These are phyloP conservation scores for Cyanistes caeruleus DNA, from an alignment of 2,113 vertebrate genomes.

Conservation along the genomic window DNA sequence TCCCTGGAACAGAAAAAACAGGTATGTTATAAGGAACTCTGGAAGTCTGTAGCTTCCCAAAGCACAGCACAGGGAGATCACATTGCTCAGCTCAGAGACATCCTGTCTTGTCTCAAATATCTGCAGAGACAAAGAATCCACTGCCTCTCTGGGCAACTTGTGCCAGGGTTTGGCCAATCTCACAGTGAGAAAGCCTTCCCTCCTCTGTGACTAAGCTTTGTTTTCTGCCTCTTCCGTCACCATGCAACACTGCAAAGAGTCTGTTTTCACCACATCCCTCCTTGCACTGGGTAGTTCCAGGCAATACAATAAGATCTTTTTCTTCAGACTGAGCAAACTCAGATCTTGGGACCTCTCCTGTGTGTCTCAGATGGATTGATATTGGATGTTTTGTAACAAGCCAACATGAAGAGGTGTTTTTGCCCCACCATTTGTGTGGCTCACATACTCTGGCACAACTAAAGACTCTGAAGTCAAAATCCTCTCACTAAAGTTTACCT, in stretches of 20 bases:
- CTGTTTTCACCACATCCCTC: not conserved
- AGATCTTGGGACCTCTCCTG: rapidly evolving
- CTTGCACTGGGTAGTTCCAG: not conserved
- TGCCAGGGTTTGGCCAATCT: not conserved
- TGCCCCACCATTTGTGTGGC: too few relatives aligned
- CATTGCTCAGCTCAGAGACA: not conserved
- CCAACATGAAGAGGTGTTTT: not conserved
- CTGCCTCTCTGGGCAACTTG: not conserved
- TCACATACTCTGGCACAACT: not conserved
- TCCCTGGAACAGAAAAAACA: not conserved
- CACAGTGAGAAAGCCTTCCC: not conserved
- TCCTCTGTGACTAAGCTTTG: not conserved
- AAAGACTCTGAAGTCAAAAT: not conserved
- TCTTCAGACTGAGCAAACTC: not conserved
- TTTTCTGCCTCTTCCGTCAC: not conserved
- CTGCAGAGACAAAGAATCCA: not conserved
- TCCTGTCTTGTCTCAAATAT: not conserved
- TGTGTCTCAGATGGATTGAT: not conserved
- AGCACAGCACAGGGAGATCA: not conserved
- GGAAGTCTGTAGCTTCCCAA: not conserved
- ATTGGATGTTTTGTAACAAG: not conserved
- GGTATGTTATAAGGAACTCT: not conserved
- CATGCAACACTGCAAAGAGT: not conserved
- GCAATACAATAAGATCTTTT: not conserved
- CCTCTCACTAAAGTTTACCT: not conserved